Percentiles rank a stretch among this genome's conserved stretches.
These are phyloP conservation scores for Episyrphus balteatus DNA, from an alignment of 1,140 invertebrate genomes.

Conservation along the genomic window DNA sequence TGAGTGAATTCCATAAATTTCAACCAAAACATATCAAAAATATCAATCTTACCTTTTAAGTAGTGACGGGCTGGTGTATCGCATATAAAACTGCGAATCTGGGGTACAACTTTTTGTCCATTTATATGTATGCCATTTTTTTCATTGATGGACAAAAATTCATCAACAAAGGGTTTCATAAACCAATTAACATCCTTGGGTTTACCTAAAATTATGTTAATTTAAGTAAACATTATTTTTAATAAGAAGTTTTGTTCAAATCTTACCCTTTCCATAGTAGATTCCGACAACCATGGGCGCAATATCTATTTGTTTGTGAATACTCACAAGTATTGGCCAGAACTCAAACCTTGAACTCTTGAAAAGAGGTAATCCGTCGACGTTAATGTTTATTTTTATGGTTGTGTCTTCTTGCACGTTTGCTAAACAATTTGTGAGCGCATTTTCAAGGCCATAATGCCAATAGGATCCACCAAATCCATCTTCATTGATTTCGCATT, in stretches of 20 bases:
- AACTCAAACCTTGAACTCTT: background rate
- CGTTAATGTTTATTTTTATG: background rate
- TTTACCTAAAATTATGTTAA: background rate
- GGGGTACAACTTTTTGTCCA: too few relatives aligned
- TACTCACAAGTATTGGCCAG: background rate
- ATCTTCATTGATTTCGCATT: background rate
- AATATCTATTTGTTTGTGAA: background rate
- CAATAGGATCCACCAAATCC: background rate
- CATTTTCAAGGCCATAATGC: background rate
- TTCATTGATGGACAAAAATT: too few relatives aligned
- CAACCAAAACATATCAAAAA: too few relatives aligned
- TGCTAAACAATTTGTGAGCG: background rate
- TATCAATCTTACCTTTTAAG: too few relatives aligned
- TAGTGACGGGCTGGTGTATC: too few relatives aligned
- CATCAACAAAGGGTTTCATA: background rate
- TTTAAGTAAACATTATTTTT: background rate
- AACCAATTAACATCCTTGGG: background rate
- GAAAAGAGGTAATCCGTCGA: too few relatives aligned
- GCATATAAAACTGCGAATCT: too few relatives aligned
- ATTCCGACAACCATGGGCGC: too few relatives aligned
- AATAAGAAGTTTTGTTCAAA: background rate
- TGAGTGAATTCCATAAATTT: too few relatives aligned
- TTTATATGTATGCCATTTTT: too few relatives aligned
- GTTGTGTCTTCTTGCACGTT: background rate
- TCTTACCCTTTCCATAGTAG: background rate